These are phyloP conservation scores for Limnephilus lunatus DNA, from an alignment of 2,888 invertebrate species.

Conservation along the genomic window DNA sequence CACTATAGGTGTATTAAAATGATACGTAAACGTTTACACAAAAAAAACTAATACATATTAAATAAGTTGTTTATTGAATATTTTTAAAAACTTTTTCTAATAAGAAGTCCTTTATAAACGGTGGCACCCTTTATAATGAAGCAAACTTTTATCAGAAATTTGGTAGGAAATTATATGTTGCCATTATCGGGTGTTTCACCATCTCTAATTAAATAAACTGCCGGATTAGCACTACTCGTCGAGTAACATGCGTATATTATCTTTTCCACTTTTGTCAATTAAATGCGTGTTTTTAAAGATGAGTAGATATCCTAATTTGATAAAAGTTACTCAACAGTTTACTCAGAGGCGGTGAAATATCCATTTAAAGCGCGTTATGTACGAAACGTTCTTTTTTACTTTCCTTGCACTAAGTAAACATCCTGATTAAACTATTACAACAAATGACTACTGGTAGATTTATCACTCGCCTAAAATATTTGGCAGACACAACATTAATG, in stretches of 20 bases:
- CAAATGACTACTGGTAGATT: constrained; percentile 59
- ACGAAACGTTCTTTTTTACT: background rate
- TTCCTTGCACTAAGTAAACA: background rate
- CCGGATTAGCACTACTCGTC: no score
- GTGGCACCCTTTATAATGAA: background rate
- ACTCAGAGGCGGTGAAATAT: no score
- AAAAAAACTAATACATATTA: background rate
- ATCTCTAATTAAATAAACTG: no score
- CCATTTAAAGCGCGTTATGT: background rate
- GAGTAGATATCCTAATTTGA: no score
- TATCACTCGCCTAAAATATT: constrained; percentile 61
- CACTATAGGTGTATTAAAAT: background rate
- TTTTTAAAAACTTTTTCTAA: background rate
- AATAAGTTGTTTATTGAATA: background rate
- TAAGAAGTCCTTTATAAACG: background rate
- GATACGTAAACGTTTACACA: background rate
- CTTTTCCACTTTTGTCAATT: no score
- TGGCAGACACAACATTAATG: constrained; percentile 61
- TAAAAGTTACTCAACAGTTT: no score
- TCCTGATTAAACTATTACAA: constrained; percentile 58
- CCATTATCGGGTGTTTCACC: no score
- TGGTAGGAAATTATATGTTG: background rate
- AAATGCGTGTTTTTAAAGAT: no score
- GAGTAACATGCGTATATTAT: no score
- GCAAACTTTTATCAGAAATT: background rate